Base-by-base conservation (phyloP, 2,113 vertebrate genomes). In the Pampusana beccarii region DNA sequence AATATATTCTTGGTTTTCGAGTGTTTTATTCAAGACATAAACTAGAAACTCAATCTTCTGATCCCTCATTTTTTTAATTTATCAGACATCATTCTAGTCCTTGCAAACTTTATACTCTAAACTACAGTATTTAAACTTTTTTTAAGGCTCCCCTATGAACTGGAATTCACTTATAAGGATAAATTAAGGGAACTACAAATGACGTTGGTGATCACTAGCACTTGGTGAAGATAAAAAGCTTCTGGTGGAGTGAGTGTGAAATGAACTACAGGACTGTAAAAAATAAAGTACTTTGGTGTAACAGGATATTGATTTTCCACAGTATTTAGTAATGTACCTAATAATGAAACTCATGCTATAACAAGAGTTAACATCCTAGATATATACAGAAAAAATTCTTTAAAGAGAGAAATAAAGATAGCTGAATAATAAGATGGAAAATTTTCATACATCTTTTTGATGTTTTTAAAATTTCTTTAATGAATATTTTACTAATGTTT, bases 401-500 rank as follows among this genome's bases (percentile, higher is more conserved):
- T 92, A 65, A 78, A 74, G 38, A 86, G 18, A 78, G 15, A 81
- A 94, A 79, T 54, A 84, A 65, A 16, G 9, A 74, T 58, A 58
- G 80, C 57, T 62, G 48, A 50, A 50, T 50, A 50, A 11, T 89
- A 67, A 79, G 19, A 38, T 70, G 34, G 58, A 64, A 54, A 87
- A 53, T 33, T 5, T 2, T 64, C 16, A 12, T 64, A 48, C 8
- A 93, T 48, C 4, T 58, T 77, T 91, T 38, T 91, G 16, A 88
- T 46, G 13, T 10, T 44, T 71, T 86, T 69, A 20, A 0, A 75
- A 86, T 54, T 86, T 11, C 7, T 92, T 95, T 88, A 81, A 80
- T 95, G 28, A 92, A 86, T 88, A 88, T 93, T 93, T 95, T 82
- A 96, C 17, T 86, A 69, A 78, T 42, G 14, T 61, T 88, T 88